phyloP scores from a whole-genome alignment of 2,797 vertebrate species.

The Epinephelus malabaricus region DNA sequence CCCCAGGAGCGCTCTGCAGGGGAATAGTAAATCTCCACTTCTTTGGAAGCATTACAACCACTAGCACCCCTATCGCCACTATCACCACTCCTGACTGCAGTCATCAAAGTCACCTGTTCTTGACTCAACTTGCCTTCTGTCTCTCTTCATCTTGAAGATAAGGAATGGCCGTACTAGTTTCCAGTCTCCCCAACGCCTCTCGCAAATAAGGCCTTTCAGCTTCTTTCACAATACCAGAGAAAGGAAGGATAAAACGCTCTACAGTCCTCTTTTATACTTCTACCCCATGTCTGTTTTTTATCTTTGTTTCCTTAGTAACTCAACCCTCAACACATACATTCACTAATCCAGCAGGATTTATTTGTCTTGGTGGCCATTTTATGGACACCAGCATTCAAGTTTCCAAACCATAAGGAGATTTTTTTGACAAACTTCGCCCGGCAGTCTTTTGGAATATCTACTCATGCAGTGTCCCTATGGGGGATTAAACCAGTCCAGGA shows the following conservation, averaged over 20 bases:
- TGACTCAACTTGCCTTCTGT: slow-evolving; percentile 72
- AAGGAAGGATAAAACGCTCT: slow-evolving; percentile 67
- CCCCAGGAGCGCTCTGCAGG: slow-evolving; percentile 41
- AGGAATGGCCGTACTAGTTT: slow-evolving; percentile 68
- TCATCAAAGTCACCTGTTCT: slow-evolving; percentile 68
- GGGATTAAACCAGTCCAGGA: slow-evolving; percentile 70
- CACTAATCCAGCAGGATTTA: slow-evolving; percentile 48
- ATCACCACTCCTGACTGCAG: slow-evolving; percentile 54
- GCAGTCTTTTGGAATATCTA: slow-evolving; percentile 65
- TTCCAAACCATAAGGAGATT: slow-evolving; percentile 41
- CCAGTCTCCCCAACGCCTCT: slow-evolving; percentile 63
- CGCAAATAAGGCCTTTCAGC: slow-evolving; percentile 76
- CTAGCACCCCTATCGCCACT: slow-evolving; percentile 58
- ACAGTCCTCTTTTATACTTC: slow-evolving; percentile 52
- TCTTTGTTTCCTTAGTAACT: slow-evolving; percentile 62
- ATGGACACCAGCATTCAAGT: slow-evolving; percentile 7
- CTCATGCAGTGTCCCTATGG: slow-evolving; percentile 68
- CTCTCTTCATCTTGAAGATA: slow-evolving; percentile 69
- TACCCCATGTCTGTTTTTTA: slow-evolving; percentile 41
- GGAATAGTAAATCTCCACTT: slow-evolving; percentile 53
- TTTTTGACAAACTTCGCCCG: slow-evolving; percentile 4
- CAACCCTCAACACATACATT: slow-evolving; percentile 58
- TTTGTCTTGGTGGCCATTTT: slow-evolving; percentile 49
- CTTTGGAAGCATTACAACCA: slow-evolving; percentile 57
- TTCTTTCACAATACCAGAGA: slow-evolving; percentile 67